Percentiles rank a stretch among this genome's conserved stretches.
phyloP scores from a whole-genome alignment of 1,140 invertebrate genomes.

The Hestina assimilis region DNA sequence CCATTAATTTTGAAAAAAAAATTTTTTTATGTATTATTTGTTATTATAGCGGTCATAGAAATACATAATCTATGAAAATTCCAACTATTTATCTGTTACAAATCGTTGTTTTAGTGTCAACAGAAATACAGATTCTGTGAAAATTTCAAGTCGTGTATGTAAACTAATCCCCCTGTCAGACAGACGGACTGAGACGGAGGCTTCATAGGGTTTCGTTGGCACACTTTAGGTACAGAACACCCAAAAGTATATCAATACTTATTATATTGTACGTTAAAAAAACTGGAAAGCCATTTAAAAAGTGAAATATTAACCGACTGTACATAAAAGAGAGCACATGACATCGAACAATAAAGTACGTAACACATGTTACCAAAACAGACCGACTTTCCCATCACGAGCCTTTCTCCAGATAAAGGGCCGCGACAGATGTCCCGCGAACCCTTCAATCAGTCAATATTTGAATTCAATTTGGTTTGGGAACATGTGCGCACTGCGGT shows the following conservation, averaged over 20 bases:
- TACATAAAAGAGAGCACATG: slow-evolving; percentile 37
- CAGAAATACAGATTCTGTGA: too few relatives aligned
- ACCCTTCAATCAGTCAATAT: slow-evolving; percentile 75
- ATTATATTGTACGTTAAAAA: background rate
- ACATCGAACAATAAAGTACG: slow-evolving; percentile 47
- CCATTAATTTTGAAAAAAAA: too few relatives aligned
- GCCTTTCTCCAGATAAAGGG: slow-evolving; percentile 51
- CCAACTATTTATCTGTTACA: too few relatives aligned
- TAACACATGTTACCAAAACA: slow-evolving; percentile 58
- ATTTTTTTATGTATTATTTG: too few relatives aligned
- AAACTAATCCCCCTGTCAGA: too few relatives aligned
- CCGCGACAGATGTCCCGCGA: slow-evolving; percentile 61
- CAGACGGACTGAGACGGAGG: too few relatives aligned
- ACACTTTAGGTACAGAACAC: background rate
- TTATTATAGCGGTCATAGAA: too few relatives aligned
- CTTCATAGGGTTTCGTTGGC: too few relatives aligned
- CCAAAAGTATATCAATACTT: background rate
- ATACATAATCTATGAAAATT: too few relatives aligned
- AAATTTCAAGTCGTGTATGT: too few relatives aligned
- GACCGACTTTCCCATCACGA: slow-evolving; percentile 54
- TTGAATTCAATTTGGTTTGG: slow-evolving; percentile 55
- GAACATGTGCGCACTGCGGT: slow-evolving; percentile 46
- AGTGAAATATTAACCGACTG: background rate
- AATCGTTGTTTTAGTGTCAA: too few relatives aligned
- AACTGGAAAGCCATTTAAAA: background rate